A percentile compares a stretch with the other conserved stretches of the same genome.
Conservation (phyloP, 1,140 invertebrate species). For the Atopsyche davidsoni region DNA sequence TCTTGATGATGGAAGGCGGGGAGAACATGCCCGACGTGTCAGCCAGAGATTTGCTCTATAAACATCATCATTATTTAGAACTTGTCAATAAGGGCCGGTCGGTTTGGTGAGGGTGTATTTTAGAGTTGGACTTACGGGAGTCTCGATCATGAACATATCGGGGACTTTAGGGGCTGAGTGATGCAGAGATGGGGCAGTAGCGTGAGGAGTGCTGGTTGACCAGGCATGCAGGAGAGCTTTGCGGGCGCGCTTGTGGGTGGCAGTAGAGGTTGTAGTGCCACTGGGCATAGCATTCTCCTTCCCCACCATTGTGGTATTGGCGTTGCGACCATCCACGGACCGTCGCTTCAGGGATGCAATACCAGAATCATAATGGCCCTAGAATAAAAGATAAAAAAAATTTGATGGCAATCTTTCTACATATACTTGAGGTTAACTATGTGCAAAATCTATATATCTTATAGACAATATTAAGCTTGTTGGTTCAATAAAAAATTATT, state of each 20-base stretch:
- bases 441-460: no score
- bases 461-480: no score
- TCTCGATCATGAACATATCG: slow-evolving; percentile 65
- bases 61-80: no score
- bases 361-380: slow-evolving; percentile 40
- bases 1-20: slow-evolving; percentile 71
- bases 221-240: slow-evolving; percentile 71
- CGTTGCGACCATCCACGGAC: slow-evolving; percentile 51
- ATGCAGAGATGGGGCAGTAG: slow-evolving; percentile 33
- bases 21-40: slow-evolving; percentile 78
- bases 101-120: no score
- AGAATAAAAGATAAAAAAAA: slow-evolving; percentile 15
- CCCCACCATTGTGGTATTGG: slow-evolving; percentile 37
- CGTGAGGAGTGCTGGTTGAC: slow-evolving; percentile 55
- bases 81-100: no score
- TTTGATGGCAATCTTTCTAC: neutral
- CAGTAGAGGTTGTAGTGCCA: slow-evolving; percentile 3
- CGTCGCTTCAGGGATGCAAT: slow-evolving; percentile 50
- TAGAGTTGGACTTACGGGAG: slow-evolving; percentile 60
- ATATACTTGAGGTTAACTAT: no score
- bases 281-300: slow-evolving; percentile 63
- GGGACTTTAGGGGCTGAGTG: slow-evolving; percentile 32
- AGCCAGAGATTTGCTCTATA: slow-evolving; percentile 77
- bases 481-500: no score
- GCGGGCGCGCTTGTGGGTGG: slow-evolving; percentile 55